Base-by-base conservation (phyloP, 2,797 vertebrate species). In the Apogon talboti region DNA sequence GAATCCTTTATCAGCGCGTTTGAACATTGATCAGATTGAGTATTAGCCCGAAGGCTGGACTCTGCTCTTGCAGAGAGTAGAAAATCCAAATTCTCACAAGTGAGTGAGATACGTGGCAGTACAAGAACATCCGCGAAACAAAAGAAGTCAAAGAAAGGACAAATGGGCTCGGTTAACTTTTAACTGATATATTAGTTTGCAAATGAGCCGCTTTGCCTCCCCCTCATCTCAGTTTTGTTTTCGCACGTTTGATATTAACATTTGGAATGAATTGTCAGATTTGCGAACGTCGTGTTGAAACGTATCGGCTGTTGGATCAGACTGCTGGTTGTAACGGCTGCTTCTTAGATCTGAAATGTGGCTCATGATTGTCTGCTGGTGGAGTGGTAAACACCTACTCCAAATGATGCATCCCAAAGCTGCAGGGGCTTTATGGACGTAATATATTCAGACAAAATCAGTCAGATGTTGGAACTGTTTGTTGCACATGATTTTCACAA, bases 1-100 rank as follows among this genome's bases (percentile, higher is more conserved):
- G 85, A 89, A 89, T 90, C 71, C 80, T 91, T 89, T 74, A 90
- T 85, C 71, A 63, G 71, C 8, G 70, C 67, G 77, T 85, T 81
- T 88, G 87, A 90, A 79, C 88, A 86, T 79, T 78, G 89, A 92
- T 91, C 86, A 75, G 84, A 84, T 79, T 48, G 58, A 82, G 81
- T 65, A 78, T 84, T 76, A 76, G 82, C 88, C 86, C 15, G 43
- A 79, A 85, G 78, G 82, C 76, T 80, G 66, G 62, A 71, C 60
- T 79, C 62, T 50, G 55, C 75, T 82, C 66, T 67, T 64, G 51
- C 74, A 70, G 64, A 28, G 55, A 68, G 63, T 7, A 51, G 54
- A 78, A 77, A 68, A 76, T 76, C 73, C 50, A 24, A 70, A 81
- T 66, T 76, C 77, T 79, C 79, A 71, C 58, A 58, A 56, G 66